phyloP scores from a whole-genome alignment of 2,888 invertebrate species.

The Anthrax anthrax region DNA sequence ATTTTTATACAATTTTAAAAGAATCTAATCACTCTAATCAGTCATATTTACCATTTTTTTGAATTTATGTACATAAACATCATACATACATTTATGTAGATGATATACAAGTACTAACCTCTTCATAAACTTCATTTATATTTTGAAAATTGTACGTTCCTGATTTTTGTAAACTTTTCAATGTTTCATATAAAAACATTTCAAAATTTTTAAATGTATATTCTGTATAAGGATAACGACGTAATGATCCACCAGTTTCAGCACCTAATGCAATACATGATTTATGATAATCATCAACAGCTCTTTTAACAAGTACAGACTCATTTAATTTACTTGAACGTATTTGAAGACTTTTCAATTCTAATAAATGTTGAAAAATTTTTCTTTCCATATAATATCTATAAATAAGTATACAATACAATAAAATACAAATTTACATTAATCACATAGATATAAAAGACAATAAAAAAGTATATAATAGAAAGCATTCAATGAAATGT shows the following conservation, averaged over 20 bases:
- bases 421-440: too few species aligned
- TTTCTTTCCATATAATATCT: slow-evolving; percentile 83
- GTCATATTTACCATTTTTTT: too few species aligned
- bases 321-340: slow-evolving; percentile 80
- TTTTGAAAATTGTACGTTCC: slow-evolving; percentile 49
- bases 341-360: slow-evolving; percentile 82
- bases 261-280: slow-evolving; percentile 52
- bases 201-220: slow-evolving; percentile 68
- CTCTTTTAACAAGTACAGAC: slow-evolving; percentile 70
- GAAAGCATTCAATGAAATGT: too few species aligned
- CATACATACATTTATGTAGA: too few species aligned
- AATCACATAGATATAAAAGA: too few species aligned
- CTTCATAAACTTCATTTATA: slow-evolving; percentile 47
- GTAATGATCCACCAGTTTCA: slow-evolving; percentile 35
- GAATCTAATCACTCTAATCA: too few species aligned
- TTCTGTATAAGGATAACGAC: slow-evolving; percentile 50
- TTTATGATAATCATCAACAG: slow-evolving; percentile 70
- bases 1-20: too few species aligned
- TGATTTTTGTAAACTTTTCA: slow-evolving; percentile 60
- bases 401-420: slow-evolving; percentile 19
- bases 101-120: slow-evolving; percentile 33
- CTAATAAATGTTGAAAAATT: slow-evolving; percentile 84
- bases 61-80: too few species aligned
- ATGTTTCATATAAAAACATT: slow-evolving; percentile 73
- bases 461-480: too few species aligned